Evolutionary conservation across 2,888 invertebrate genomes (phyloP), one percentile per base, ranked within the genome.

Genomic region (Anthrax anthrax): DNA sequence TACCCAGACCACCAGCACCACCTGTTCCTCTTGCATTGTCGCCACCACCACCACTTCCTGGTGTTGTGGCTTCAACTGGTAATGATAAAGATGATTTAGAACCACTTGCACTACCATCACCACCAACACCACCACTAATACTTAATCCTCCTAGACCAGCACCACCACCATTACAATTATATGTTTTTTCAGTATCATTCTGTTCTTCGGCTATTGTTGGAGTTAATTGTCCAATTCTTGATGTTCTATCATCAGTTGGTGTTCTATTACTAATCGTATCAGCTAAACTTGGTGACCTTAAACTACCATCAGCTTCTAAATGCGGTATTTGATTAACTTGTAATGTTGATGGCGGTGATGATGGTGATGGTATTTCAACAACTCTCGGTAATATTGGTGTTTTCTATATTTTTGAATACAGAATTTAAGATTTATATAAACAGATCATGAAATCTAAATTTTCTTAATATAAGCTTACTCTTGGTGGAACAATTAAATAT

Each of bases 401-500:
- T 48, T 51, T 51, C 51, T 51, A 39, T 40, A 43, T 9, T n/a
- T n/a, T n/a, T n/a, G n/a, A n/a, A n/a, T n/a, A n/a, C 23, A 23
- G 4, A 23, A 23, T 23, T 23, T 23, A 23, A 6, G 4, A 8
- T 23, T 8, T 6, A 23, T 6, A 23, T 8, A 23, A 23, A 6
- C 4, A 6, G 23, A 6, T 23, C 8, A 23, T 23, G 8, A 23
- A 23, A 23, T 23, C 8, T 23, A 6, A 23, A 23, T 23, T 6
- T 23, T 23, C 8, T 23, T 23, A 6, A 6, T 23, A 23, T 23
- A 4, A 37, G 51, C 71, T 70, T 70, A 86, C 86, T 75, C 80
- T 81, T 2, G 86, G 84, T 32, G 89, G 87, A 44, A 89, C 71
- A 55, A 91, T 90, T 43, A 91, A 79, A 65, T 77, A 91, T 1